Percentiles rank a stretch among this genome's conserved stretches.
These are phyloP conservation scores for Lanistes nyassanus DNA, from an alignment of 1,140 invertebrate genomes.

Conservation along the genomic window DNA sequence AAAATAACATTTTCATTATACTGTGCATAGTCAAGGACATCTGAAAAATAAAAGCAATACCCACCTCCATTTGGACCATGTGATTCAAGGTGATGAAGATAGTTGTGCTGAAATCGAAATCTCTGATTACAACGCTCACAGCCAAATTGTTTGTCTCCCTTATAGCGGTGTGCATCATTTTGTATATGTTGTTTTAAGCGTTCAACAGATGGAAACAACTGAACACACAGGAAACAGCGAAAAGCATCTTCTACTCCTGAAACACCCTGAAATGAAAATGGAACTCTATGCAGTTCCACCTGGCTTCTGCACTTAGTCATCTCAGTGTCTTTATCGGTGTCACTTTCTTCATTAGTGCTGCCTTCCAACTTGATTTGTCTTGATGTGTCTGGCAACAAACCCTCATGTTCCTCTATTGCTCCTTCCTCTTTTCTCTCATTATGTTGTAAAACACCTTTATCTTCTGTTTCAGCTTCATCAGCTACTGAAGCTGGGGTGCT, in stretches of 20 bases:
- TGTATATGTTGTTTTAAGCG: slow-evolving; percentile 37
- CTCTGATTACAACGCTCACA: slow-evolving; percentile 64
- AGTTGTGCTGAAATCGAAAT: slow-evolving; percentile 46
- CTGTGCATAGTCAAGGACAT: too few species aligned
- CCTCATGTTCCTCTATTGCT: too few species aligned
- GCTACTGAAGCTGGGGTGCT: neutral
- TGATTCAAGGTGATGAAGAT: slow-evolving; percentile 18
- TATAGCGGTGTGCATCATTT: slow-evolving; percentile 37
- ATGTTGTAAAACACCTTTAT: too few species aligned
- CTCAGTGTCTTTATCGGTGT: too few species aligned
- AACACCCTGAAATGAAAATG: slow-evolving; percentile 1
- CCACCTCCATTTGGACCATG: slow-evolving; percentile 12
- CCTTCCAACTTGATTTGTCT: too few species aligned
- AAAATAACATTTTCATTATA: too few species aligned
- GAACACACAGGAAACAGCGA: slow-evolving; percentile 35
- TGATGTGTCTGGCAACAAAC: too few species aligned
- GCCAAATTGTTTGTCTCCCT: slow-evolving; percentile 46
- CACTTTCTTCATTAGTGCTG: too few species aligned
- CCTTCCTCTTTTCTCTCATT: too few species aligned
- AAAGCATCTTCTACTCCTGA: slow-evolving; percentile 25
- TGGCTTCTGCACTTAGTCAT: too few species aligned
- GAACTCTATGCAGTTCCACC: too few species aligned
- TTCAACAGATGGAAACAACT: slow-evolving; percentile 25
- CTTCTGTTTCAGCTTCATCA: neutral
- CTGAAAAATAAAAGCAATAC: neutral